Evolutionary conservation across 2,113 vertebrate genomes (phyloP), one percentile per base, ranked within the genome.

Genomic region (Lagenorhynchus albirostris): DNA sequence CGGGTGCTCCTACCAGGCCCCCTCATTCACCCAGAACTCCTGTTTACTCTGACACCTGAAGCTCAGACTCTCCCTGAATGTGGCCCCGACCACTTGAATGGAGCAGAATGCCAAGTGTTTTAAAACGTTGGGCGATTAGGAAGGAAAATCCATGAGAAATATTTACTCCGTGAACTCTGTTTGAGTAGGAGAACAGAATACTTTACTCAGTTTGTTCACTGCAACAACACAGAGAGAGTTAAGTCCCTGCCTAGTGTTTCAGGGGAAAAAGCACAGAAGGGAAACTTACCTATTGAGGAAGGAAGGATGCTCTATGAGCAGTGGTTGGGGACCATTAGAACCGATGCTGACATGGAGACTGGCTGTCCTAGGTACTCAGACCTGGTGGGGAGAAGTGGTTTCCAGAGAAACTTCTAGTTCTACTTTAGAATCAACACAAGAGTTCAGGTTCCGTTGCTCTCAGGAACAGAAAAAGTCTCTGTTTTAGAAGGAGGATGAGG

Each of bases 131-230:
- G 10, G 33, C 29, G 62, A 87, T 62, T 33, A 73, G 62, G 91
- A 92, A 87, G 81, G 84, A 91, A 76, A 96, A 90, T 33, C 58
- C 36, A 50, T 17, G n/a, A 85, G 86, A 93, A 96, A 83, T 85
- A 55, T 70, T 86, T 95, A 70, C 36, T 77, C 41, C 50, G 26
- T 79, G 63, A 91, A 55, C 41, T 82, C 55, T 65, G 12, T n/a
- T 26, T 81, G 87, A 95, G 73, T 23, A 58, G 65, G 17, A 93
- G 62, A 82, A 83, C 2, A 41, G 55, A 71, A 68, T 17, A 36
- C 26, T 73, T 67, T 4, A 10, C 44, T 79, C 36, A 23, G 20
- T 53, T 63, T 33, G 33, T 50, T 76, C 73, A 36, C 18, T 3
- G 26, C 13, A 36, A 31, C 77, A 41, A 82, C 36, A 36, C 89